phyloP scores from a whole-genome alignment of 1,140 invertebrate genomes.

The Pararge aegeria region DNA sequence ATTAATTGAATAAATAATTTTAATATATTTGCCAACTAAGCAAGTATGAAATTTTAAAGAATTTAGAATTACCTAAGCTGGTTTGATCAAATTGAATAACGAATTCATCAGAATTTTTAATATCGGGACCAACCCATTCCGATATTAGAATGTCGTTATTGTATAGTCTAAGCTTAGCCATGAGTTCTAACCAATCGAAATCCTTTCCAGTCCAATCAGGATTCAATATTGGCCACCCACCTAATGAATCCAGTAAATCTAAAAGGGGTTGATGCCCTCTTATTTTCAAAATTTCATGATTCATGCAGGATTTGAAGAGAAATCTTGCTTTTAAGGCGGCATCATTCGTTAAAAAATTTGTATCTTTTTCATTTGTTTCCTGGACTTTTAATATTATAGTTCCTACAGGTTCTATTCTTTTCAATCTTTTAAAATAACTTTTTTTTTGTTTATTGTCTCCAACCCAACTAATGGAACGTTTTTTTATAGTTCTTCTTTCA shows the following conservation, averaged over 20 bases:
- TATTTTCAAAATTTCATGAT: slow-evolving; percentile 85
- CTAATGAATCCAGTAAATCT: slow-evolving; percentile 85
- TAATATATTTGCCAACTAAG: neutral
- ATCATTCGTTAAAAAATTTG: slow-evolving; percentile 53
- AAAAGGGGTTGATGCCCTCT: slow-evolving; percentile 87
- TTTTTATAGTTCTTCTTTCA: neutral
- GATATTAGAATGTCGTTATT: slow-evolving; percentile 92
- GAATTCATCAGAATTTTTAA: slow-evolving; percentile 92
- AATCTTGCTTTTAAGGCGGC: slow-evolving; percentile 88
- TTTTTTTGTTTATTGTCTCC: neutral
- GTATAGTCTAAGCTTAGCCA: slow-evolving; percentile 87
- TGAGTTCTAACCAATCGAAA: slow-evolving; percentile 89
- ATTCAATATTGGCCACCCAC: slow-evolving; percentile 92
- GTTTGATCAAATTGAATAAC: slow-evolving; percentile 95
- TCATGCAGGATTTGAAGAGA: slow-evolving; percentile 92
- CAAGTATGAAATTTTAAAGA: neutral
- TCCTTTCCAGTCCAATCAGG: slow-evolving; percentile 81
- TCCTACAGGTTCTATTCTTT: slow-evolving; percentile 32
- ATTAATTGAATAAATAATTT: slow-evolving; percentile 18
- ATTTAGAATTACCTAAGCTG: slow-evolving; percentile 81
- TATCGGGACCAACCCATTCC: slow-evolving; percentile 93
- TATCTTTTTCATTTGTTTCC: slow-evolving; percentile 23
- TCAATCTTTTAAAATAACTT: slow-evolving; percentile 19
- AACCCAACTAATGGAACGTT: neutral
- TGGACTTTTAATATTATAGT: slow-evolving; percentile 23